A percentile compares a stretch with the other conserved stretches of the same genome.
Evolutionary conservation across 2,113 vertebrate species (phyloP).

Genomic region (Rhea americana): DNA sequence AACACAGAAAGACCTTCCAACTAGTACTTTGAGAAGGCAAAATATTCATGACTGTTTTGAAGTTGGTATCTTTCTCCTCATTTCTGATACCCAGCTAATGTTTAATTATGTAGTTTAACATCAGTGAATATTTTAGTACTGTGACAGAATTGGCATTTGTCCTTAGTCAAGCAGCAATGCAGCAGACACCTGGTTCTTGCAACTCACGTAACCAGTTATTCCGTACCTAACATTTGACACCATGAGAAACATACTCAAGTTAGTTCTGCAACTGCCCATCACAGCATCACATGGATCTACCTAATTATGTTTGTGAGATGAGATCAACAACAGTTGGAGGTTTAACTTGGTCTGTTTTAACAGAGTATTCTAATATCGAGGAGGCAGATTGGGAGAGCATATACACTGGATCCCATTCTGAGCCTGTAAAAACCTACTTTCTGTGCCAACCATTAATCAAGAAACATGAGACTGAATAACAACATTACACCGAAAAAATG

Average conservation of each 20-base stretch:
- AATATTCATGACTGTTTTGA: not conserved
- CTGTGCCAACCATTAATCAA: not conserved
- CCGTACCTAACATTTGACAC: not conserved
- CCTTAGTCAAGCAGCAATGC: not conserved
- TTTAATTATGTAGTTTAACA: not conserved
- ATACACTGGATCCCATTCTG: not conserved
- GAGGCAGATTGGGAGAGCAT: not conserved
- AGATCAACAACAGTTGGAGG: not conserved
- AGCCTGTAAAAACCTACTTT: not conserved
- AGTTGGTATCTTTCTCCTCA: not conserved
- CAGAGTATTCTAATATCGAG: not conserved
- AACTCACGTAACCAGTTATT: not conserved
- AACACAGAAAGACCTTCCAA: not conserved
- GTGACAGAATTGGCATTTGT: not conserved
- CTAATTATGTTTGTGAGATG: not conserved
- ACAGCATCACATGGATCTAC: not conserved
- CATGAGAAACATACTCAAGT: fast-evolving
- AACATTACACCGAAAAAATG: not conserved
- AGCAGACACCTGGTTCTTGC: not conserved
- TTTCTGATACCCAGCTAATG: not conserved
- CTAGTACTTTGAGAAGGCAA: not conserved
- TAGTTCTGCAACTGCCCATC: not conserved
- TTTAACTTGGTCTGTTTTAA: not conserved
- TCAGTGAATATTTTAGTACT: too few relatives aligned
- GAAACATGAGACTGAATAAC: not conserved